Evolutionary conservation across 2,888 invertebrate genomes (phyloP), one percentile per base, ranked within the genome.

Genomic region (Coenonympha arcania): DNA sequence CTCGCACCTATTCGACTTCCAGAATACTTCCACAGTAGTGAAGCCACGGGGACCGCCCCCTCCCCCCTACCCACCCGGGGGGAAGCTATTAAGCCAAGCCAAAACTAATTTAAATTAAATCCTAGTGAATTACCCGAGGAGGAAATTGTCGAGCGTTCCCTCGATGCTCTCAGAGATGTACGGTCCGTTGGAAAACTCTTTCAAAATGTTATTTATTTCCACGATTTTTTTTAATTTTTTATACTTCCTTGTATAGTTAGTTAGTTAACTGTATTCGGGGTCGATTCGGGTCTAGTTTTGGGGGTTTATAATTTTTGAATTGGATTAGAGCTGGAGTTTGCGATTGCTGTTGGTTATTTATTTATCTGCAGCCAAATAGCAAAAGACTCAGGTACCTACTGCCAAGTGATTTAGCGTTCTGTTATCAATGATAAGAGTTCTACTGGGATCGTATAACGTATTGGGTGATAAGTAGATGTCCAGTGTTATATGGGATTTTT

Each of bases 51-150:
- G n/a, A n/a, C n/a, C n/a, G 64, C 77, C 75, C 60, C 69, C 66
- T 15, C 48, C 50, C 56, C 56, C 16, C 40, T 50, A 47, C 64
- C 62, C 63, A 61, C 53, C 65, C 65, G 63, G 50, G 51, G 88
- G 65, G 95, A 91, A 73, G 96, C 96, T 79, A 96, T 87, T 71
- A 93, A 90, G 65, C 96, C 96, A 88, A 98, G 98, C 82, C 95
- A 82, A 90, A 90, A 90, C 90, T 90, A 90, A 90, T 90, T 90
- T 90, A 90, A 90, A 90, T 90, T 90, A 90, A 90, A 90, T 90
- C 90, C 90, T 89, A 89, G 89, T 89, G 90, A 90, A 90, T 90
- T 90, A 89, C 90, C 89, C 77, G 83, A 84, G 73, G 85, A 85
- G 85, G 85, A 86, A 86, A 86, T 85, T 86, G 85, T 83, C 85